A percentile compares a stretch with the other conserved stretches of the same genome.
These are phyloP conservation scores for Heteractis magnifica DNA, from an alignment of 92 coral and sea anemone species.

Conservation along the genomic window DNA sequence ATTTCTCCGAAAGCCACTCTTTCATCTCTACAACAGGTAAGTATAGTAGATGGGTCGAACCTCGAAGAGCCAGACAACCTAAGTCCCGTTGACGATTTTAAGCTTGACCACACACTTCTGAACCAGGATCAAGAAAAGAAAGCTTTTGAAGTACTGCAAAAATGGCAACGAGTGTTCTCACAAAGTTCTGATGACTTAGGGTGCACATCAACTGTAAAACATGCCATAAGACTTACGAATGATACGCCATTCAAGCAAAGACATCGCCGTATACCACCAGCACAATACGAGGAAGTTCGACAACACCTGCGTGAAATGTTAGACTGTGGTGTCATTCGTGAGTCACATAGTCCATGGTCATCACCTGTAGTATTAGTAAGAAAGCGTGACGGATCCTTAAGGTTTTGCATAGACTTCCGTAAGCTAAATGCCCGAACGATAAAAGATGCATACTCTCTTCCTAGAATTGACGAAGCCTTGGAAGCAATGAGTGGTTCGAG, in stretches of 20 bases:
- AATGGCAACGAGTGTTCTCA: conserved; percentile 8
- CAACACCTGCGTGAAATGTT: conserved; percentile 14
- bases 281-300: conserved; percentile 16
- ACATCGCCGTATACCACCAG: conserved; percentile 16
- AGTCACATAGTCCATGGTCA: conserved; percentile 21
- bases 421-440: conserved; percentile 12
- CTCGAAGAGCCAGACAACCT: background rate
- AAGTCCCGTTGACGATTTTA: background rate
- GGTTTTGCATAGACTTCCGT: conserved; percentile 14
- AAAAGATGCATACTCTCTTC: conserved; percentile 1
- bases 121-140: background rate
- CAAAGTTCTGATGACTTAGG: background rate
- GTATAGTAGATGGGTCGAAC: background rate
- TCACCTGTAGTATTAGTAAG: conserved; percentile 29
- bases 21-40: background rate
- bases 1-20: background rate
- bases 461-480: conserved; percentile 10
- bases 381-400: conserved; percentile 9
- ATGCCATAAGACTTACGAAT: background rate
- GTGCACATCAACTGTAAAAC: no score
- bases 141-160: background rate
- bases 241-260: background rate
- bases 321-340: background rate
- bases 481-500: conserved; percentile 11
- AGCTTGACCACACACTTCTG: conserved; percentile 4